Conservation (phyloP, 2,113 vertebrate species). For the Alectura lathami region DNA sequence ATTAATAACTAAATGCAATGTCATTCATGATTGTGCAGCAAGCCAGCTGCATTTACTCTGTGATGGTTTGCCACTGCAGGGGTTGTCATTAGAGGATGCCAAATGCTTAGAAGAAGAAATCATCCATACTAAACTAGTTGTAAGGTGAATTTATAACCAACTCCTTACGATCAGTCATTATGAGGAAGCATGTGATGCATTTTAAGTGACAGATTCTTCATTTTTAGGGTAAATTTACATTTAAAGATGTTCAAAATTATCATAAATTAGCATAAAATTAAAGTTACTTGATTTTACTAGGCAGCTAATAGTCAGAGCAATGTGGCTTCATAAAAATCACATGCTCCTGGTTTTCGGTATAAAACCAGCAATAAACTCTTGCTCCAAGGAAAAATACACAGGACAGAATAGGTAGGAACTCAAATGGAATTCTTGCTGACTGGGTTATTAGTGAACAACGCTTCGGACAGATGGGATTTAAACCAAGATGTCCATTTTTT, state of each 20-base stretch:
- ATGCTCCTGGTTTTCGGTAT: background rate
- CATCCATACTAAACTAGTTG: conserved; percentile 53
- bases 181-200: conserved; percentile 11
- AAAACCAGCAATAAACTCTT: conserved; percentile 28
- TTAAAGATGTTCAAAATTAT: conserved; percentile 8
- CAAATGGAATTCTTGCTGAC: background rate
- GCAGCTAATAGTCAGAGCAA: conserved; percentile 36
- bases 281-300: conserved; percentile 52
- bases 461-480: background rate
- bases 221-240: conserved; percentile 50
- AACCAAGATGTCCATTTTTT: background rate
- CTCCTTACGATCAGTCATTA: conserved; percentile 59
- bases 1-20: conserved; percentile 73
- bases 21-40: conserved; percentile 57
- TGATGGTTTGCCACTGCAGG: conserved; percentile 52
- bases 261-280: conserved; percentile 63
- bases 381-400: background rate
- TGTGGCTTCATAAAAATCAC: conserved; percentile 32
- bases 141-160: conserved; percentile 70
- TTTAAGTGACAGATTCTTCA: conserved; percentile 53
- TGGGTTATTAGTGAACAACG: background rate
- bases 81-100: conserved; percentile 57
- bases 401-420: background rate
- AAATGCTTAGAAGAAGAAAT: conserved; percentile 62
- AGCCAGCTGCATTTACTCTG: conserved; percentile 54